Evolutionary conservation across 2,888 invertebrate genomes (phyloP).

Genomic region (Anagyrus pseudococci): DNA sequence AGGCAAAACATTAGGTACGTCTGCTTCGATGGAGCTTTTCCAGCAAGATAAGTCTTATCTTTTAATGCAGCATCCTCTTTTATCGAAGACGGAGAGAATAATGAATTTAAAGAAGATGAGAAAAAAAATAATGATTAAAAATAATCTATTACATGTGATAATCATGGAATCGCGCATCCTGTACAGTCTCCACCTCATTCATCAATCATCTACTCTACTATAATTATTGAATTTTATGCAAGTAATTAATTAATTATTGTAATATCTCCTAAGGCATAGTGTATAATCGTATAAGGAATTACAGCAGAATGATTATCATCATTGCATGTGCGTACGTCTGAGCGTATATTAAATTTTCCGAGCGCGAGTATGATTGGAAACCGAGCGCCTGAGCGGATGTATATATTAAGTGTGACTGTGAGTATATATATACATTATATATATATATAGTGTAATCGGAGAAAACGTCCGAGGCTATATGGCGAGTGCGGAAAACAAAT

Average conservation of each 20-base stretch:
- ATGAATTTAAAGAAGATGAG: slow-evolving; percentile 12
- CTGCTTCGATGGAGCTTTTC: background rate
- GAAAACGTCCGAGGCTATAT: slow-evolving; percentile 35
- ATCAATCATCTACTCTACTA: slow-evolving; percentile 70
- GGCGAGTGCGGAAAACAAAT: slow-evolving; percentile 22
- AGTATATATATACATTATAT: slow-evolving; percentile 16
- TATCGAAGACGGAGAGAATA: slow-evolving; percentile 1
- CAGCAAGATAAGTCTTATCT: background rate
- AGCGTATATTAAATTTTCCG: slow-evolving; percentile 4
- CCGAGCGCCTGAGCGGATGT: slow-evolving; percentile 1
- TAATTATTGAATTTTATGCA: slow-evolving; percentile 63
- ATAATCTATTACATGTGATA: slow-evolving; percentile 76
- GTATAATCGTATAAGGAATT: slow-evolving; percentile 32
- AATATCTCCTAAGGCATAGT: slow-evolving; percentile 39
- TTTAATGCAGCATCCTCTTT: background rate
- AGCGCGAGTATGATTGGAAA: background rate
- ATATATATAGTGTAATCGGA: slow-evolving; percentile 37
- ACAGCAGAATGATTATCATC: background rate
- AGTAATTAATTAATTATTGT: slow-evolving; percentile 41
- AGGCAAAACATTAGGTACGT: slow-evolving; percentile 2
- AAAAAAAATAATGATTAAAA: slow-evolving; percentile 27
- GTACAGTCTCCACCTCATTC: slow-evolving; percentile 71
- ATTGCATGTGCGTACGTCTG: slow-evolving; percentile 31
- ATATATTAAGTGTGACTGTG: slow-evolving; percentile 31
- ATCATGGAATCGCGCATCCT: slow-evolving; percentile 66